phyloP scores from a whole-genome alignment of 2,797 vertebrate species.

The Crocidura indochinensis region DNA sequence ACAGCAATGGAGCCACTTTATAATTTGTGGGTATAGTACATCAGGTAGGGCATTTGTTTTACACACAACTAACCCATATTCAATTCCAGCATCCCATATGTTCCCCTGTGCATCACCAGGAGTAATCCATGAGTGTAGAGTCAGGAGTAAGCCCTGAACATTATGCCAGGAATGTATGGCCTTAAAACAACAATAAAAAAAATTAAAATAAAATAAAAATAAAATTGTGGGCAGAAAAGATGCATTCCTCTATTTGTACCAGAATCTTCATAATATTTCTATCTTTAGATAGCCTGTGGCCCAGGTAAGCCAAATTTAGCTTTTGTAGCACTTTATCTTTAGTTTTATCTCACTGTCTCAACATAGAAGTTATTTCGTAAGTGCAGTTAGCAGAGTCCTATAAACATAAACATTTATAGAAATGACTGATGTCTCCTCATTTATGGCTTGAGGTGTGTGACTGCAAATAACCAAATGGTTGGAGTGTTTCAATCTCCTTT shows the following conservation, averaged over 20 bases:
- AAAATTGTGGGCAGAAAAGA: slow-evolving; percentile 56
- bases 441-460: neutral
- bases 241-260: neutral
- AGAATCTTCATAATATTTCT: slow-evolving; percentile 3
- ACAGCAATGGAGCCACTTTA: slow-evolving; percentile 63
- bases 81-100: too few species aligned
- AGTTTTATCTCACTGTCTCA: slow-evolving; percentile 41
- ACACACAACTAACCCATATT: too few species aligned
- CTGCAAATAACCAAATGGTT: neutral
- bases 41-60: too few species aligned
- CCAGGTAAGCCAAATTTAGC: neutral
- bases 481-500: neutral
- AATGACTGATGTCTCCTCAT: slow-evolving; percentile 2
- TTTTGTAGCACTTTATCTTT: slow-evolving; percentile 61
- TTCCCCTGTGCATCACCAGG: too few species aligned
- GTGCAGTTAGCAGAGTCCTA: neutral
- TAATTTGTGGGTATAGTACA: slow-evolving; percentile 4
- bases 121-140: too few species aligned
- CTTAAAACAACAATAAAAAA: too few species aligned
- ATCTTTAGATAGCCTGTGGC: neutral
- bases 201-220: too few species aligned
- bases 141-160: too few species aligned
- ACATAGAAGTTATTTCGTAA: neutral
- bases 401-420: neutral
- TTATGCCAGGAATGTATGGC: too few species aligned